Evolutionary conservation across 1,140 invertebrate genomes (phyloP).

Genomic region (Aphaenogaster floridana): DNA sequence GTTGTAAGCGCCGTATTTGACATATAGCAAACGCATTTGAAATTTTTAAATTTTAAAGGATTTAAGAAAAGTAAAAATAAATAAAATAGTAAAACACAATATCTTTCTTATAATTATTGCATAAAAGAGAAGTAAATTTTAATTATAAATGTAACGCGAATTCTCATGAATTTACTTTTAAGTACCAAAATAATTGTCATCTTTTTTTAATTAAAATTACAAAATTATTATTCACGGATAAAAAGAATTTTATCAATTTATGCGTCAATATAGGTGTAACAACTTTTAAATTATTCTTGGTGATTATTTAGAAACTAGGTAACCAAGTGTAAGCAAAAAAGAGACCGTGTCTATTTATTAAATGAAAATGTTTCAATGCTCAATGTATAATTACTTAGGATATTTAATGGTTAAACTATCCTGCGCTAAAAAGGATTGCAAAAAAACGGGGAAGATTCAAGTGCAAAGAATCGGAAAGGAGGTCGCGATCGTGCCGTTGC

Average conservation of each 20-base stretch:
- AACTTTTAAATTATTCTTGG: not conserved
- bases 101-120: not conserved
- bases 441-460: not conserved
- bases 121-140: not conserved
- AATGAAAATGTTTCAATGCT: not conserved
- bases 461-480: constrained; percentile 56
- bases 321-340: not conserved
- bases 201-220: not conserved
- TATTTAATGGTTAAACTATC: not conserved
- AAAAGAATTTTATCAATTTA: not conserved
- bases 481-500: constrained; percentile 62
- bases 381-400: not conserved
- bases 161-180: not conserved
- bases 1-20: not conserved
- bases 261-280: not conserved
- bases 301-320: not conserved
- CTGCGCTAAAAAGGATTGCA: not conserved
- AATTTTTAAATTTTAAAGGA: not conserved
- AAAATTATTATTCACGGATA: not conserved
- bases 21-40: not conserved
- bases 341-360: not conserved
- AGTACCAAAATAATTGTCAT: not conserved
- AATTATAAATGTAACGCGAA: not conserved
- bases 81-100: not conserved
- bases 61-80: not conserved